phyloP scores from a whole-genome alignment of 2,797 vertebrate species.

The Lithobates sylvaticus region DNA sequence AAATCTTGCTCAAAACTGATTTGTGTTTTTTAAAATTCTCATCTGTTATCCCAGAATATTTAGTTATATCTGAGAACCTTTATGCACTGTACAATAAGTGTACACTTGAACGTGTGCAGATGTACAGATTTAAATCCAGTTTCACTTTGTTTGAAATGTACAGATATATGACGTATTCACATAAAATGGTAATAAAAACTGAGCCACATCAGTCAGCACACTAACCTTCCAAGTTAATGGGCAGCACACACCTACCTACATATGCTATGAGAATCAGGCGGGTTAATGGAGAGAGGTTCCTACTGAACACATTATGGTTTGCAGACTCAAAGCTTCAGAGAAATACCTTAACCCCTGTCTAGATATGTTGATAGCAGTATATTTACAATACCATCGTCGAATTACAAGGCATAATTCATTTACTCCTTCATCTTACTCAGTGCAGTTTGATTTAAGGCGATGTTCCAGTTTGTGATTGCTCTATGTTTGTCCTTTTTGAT shows the following conservation, averaged over 20 bases:
- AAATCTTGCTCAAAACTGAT: slow-evolving; percentile 72
- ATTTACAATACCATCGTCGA: slow-evolving; percentile 93
- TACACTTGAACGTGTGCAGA: slow-evolving; percentile 64
- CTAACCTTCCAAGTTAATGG: slow-evolving; percentile 71
- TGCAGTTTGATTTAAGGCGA: slow-evolving; percentile 97
- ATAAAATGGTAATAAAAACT: slow-evolving; percentile 79
- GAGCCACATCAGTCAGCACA: slow-evolving; percentile 75
- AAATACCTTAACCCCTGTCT: slow-evolving; percentile 83
- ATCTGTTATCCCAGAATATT: slow-evolving; percentile 61
- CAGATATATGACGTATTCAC: slow-evolving; percentile 78
- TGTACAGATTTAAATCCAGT: slow-evolving; percentile 73
- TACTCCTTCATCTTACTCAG: slow-evolving; percentile 84
- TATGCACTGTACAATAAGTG: slow-evolving; percentile 61
- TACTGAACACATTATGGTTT: slow-evolving; percentile 71
- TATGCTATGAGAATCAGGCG: slow-evolving; percentile 68
- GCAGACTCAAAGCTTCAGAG: slow-evolving; percentile 78
- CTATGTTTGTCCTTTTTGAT: slow-evolving; percentile 76
- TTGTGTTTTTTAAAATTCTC: slow-evolving; percentile 48
- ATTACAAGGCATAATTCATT: slow-evolving; percentile 84
- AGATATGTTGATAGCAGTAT: slow-evolving; percentile 87
- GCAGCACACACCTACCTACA: slow-evolving; percentile 66
- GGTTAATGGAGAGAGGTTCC: slow-evolving; percentile 70
- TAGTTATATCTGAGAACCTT: slow-evolving; percentile 69
- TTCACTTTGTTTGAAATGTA: slow-evolving; percentile 74
- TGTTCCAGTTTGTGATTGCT: slow-evolving; percentile 90